Percentiles rank a stretch among this genome's conserved stretches.
Evolutionary conservation across 64 coral and sea anemone genomes (phyloP).

Genomic region (Porites lutea): DNA sequence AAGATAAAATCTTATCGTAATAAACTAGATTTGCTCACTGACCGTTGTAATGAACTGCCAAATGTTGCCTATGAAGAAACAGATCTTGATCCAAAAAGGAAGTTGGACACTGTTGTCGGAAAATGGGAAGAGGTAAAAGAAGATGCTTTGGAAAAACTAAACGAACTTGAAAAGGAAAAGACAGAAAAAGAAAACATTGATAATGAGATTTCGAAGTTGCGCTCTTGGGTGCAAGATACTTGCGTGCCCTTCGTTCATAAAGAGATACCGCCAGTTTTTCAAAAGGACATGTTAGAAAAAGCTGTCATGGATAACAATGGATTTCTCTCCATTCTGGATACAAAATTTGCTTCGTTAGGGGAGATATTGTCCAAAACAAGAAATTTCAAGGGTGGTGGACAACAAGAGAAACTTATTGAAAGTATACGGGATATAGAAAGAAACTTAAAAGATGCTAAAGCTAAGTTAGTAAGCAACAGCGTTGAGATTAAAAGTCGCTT

Average conservation of each 20-base stretch:
- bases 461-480: neutral
- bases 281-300: conserved; percentile 24
- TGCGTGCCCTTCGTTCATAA: neutral
- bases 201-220: conserved; percentile 57
- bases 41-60: conserved; percentile 39
- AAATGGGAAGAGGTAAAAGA: conserved; percentile 49
- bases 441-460: conserved; percentile 13
- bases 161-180: conserved; percentile 50
- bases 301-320: conserved; percentile 39
- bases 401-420: neutral
- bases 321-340: neutral
- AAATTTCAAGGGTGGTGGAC: neutral
- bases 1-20: conserved; percentile 48
- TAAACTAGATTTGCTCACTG: conserved; percentile 70
- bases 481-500: conserved; percentile 5
- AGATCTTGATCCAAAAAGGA: conserved; percentile 57
- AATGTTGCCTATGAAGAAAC: conserved; percentile 53
- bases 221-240: conserved; percentile 17
- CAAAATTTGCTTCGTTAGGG: neutral
- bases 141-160: conserved; percentile 19
- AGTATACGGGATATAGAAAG: neutral
- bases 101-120: conserved; percentile 45
- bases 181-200: conserved; percentile 5
- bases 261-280: conserved; percentile 14
- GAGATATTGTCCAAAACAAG: neutral